phyloP scores from a whole-genome alignment of 2,888 invertebrate genomes.

The Conus canariensis region DNA sequence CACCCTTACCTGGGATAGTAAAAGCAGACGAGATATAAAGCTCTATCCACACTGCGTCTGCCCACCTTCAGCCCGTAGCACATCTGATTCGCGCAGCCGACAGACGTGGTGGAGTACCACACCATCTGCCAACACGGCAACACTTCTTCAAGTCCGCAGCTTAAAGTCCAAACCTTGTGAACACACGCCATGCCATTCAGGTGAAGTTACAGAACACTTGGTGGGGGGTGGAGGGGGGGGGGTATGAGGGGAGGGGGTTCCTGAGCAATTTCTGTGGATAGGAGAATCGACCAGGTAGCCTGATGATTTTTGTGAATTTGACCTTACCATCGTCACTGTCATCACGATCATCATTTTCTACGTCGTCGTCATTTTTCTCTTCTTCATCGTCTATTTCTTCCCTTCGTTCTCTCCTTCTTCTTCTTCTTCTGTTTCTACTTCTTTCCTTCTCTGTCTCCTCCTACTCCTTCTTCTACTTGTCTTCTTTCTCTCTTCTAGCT shows the following conservation, averaged over 20 bases:
- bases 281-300: too few relatives aligned
- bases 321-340: too few relatives aligned
- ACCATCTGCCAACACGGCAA: conserved; percentile 57
- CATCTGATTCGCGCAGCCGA: conserved; percentile 61
- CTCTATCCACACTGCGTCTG: conserved; percentile 50
- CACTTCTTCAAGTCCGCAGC: background rate
- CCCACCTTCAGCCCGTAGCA: conserved; percentile 46
- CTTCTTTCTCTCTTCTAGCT: too few relatives aligned
- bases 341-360: too few relatives aligned
- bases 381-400: too few relatives aligned
- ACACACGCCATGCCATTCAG: background rate
- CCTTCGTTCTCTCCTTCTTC: background rate
- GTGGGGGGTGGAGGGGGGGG: background rate
- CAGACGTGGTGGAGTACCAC: conserved; percentile 61
- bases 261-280: too few relatives aligned
- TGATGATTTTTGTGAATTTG: too few relatives aligned
- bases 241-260: too few relatives aligned
- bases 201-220: background rate
- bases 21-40: conserved; percentile 68
- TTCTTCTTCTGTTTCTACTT: background rate
- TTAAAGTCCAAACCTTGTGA: too few relatives aligned
- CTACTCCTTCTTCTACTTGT: too few relatives aligned
- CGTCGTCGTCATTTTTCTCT: too few relatives aligned
- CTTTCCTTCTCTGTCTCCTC: background rate
- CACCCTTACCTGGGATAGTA: conserved; percentile 61